Evolutionary conservation across 2,797 vertebrate species (phyloP).

Genomic region (Diplodus puntazzo): DNA sequence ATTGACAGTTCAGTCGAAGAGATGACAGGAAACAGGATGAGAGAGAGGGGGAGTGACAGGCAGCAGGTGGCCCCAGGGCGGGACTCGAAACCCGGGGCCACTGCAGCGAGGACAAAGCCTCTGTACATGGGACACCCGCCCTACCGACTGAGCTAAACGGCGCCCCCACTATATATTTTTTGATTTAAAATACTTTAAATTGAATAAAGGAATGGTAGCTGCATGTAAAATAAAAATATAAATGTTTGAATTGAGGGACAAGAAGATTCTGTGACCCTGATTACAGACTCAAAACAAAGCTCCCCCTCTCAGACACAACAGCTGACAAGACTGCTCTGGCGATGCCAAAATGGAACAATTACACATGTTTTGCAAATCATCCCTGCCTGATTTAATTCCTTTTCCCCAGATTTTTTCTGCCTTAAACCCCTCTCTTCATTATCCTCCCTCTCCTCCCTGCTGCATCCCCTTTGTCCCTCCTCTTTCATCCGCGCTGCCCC

Average conservation of each 20-base stretch:
- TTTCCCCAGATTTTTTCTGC: constrained; percentile 64
- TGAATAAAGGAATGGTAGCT: not conserved
- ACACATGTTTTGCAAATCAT: constrained; percentile 66
- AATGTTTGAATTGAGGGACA: constrained; percentile 9
- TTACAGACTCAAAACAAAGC: constrained; percentile 39
- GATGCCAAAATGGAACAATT: constrained; percentile 62
- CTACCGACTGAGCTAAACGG: too few species aligned
- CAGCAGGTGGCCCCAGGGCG: too few species aligned
- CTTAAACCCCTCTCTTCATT: constrained; percentile 71
- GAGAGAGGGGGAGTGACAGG: too few species aligned
- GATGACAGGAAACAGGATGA: too few species aligned
- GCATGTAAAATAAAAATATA: not conserved
- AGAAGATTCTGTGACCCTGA: constrained; percentile 36
- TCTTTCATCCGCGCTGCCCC: constrained; percentile 73
- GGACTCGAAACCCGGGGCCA: too few species aligned
- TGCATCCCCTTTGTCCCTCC: constrained; percentile 75
- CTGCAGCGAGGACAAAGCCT: too few species aligned
- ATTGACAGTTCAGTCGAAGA: too few species aligned
- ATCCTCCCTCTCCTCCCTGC: constrained; percentile 62
- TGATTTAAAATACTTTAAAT: not conserved
- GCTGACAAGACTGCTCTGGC: constrained; percentile 47
- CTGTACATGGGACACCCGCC: too few species aligned
- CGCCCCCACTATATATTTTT: not conserved
- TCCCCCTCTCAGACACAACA: constrained; percentile 40
- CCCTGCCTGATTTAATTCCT: constrained; percentile 67